A percentile compares a stretch with the other conserved stretches of the same genome.
phyloP scores from a whole-genome alignment of 2,888 invertebrate species.

The Aspidapion aeneum region DNA sequence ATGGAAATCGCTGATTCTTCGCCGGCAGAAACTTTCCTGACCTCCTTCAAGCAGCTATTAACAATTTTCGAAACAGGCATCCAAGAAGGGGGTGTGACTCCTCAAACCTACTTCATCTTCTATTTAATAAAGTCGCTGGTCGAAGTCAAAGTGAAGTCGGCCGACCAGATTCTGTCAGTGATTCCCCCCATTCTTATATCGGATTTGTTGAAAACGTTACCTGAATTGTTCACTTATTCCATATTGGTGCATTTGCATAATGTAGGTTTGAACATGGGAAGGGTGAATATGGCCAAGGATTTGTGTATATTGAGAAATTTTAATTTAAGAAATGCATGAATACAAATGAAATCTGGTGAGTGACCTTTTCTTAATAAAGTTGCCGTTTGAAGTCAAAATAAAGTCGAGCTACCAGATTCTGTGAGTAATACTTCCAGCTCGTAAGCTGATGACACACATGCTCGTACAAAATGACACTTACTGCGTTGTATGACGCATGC shows the following conservation, averaged over 20 bases:
- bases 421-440: too few species aligned
- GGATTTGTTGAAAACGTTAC: constrained; percentile 73
- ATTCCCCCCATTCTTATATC: constrained; percentile 75
- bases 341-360: too few species aligned
- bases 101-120: constrained; percentile 79
- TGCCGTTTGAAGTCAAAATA: too few species aligned
- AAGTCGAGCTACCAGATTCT: too few species aligned
- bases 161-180: constrained; percentile 62
- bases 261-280: constrained; percentile 67
- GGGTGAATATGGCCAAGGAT: constrained; percentile 83
- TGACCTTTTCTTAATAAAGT: too few species aligned
- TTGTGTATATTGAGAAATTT: constrained; percentile 83
- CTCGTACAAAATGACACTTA: too few species aligned
- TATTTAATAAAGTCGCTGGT: constrained; percentile 73
- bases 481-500: too few species aligned
- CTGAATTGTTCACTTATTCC: constrained; percentile 71
- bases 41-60: constrained; percentile 66
- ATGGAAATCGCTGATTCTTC: constrained; percentile 29
- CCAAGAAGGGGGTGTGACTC: constrained; percentile 72
- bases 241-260: constrained; percentile 77
- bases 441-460: too few species aligned
- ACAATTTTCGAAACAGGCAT: constrained; percentile 58
- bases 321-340: constrained; percentile 54
- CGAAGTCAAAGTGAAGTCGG: constrained; percentile 61
- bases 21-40: constrained; percentile 37